Percentiles rank a stretch among this genome's conserved stretches.
Conservation (phyloP, 2,797 vertebrate species). For the Helarctos malayanus region DNA sequence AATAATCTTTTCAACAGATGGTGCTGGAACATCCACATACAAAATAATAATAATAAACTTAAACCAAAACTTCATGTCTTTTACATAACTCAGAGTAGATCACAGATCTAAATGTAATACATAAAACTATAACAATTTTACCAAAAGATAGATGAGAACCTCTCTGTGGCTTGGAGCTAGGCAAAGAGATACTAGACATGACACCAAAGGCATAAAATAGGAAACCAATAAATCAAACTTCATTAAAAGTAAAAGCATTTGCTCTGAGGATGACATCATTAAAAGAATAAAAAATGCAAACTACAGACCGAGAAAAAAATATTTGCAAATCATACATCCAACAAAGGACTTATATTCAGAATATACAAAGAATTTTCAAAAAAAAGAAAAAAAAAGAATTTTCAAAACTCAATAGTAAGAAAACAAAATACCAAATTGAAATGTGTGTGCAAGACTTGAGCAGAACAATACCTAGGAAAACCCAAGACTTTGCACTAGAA, state of each 20-base stretch:
- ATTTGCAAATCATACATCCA: background rate
- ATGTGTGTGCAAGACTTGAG: background rate
- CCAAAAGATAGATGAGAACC: background rate
- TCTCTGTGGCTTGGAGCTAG: background rate
- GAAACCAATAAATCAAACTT: background rate
- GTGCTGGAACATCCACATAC: accelerated
- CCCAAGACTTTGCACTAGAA: background rate
- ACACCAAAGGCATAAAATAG: background rate
- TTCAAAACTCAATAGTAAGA: background rate
- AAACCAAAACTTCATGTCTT: background rate
- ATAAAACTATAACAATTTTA: no score
- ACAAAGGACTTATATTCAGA: background rate
- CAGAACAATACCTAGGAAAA: background rate
- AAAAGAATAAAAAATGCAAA: background rate
- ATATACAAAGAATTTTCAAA: background rate
- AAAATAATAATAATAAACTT: background rate
- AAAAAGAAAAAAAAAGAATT: background rate
- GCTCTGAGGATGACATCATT: background rate
- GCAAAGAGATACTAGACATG: background rate
- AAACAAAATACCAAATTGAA: background rate
- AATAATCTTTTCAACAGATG: background rate
- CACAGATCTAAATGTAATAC: background rate
- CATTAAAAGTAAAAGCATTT: background rate
- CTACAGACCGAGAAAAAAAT: background rate
- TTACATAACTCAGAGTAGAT: background rate